Evolutionary conservation across 1,140 invertebrate genomes (phyloP).

Genomic region (Chlorops oryzae): DNA sequence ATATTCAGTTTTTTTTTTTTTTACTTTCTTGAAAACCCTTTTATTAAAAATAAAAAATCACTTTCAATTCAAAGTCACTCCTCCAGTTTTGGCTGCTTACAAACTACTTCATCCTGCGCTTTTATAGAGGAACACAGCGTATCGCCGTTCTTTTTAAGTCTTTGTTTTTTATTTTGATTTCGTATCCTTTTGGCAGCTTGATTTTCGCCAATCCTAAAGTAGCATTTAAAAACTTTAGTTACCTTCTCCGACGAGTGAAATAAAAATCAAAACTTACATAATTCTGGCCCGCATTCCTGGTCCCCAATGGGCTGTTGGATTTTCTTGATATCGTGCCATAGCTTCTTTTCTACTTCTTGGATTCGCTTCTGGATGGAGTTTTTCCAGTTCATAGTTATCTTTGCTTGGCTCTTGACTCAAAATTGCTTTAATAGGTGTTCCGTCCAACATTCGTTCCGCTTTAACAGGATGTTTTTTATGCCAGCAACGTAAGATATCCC

Average conservation of each 20-base stretch:
- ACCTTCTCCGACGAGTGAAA: not conserved
- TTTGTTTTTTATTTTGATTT: conserved; percentile 56
- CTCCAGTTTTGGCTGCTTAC: no score
- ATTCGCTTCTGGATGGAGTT: conserved; percentile 66
- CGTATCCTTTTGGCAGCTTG: conserved; percentile 55
- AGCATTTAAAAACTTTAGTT: not conserved
- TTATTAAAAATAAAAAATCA: no score
- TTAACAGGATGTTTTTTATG: conserved; percentile 61
- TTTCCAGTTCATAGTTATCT: conserved; percentile 58
- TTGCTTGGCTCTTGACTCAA: conserved; percentile 50
- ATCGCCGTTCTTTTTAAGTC: no score
- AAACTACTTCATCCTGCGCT: no score
- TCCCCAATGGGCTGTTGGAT: conserved; percentile 83
- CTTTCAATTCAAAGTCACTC: no score
- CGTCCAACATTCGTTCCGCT: conserved; percentile 51
- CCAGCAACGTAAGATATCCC: conserved; percentile 90
- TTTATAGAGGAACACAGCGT: no score
- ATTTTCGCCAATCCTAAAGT: conserved; percentile 52
- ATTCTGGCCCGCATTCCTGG: conserved; percentile 69
- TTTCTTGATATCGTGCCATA: conserved; percentile 75
- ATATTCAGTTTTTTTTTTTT: no score
- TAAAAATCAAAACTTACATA: conserved; percentile 52
- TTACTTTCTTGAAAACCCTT: no score
- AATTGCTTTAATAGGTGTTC: conserved; percentile 55
- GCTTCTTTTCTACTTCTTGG: conserved; percentile 69